Evolutionary conservation across 2,888 invertebrate species (phyloP), one percentile per base, ranked within the genome.

Genomic region (Neoitamus cyanurus): DNA sequence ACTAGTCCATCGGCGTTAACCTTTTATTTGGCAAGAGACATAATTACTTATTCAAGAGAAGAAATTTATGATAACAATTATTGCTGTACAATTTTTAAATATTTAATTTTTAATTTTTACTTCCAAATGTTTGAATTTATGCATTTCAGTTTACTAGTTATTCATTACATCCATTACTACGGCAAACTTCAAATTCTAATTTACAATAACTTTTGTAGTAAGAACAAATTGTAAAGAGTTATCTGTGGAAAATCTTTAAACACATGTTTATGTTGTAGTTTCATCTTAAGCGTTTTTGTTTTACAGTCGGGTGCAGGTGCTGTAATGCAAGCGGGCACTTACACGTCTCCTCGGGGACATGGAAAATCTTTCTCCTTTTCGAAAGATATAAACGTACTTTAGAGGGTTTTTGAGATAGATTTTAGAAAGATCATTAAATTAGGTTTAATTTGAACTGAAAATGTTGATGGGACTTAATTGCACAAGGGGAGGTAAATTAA

Each of bases 381-480:
- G 11, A 58, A 36, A 15, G 36, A 3, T 36, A 73, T 15, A 73
- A 73, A 73, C 73, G 37, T 73, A 73, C 73, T 36, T 73, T 37
- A 34, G 15, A 73, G 73, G 73, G 73, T 36, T 73, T 73, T 73
- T 20, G 31, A 36, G 73, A 73, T n/a, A 9, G 73, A 36, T 36
- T 73, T 73, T 73, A 34, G 30, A 6, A 73, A 20, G 37, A 73
- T 73, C 73, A 73, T 73, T 73, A 73, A 73, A 34, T 73, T 73
- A 73, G n/a, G 36, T 73, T 73, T 73, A 73, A 73, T 73, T 73
- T 36, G 73, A 73, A 73, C 20, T 73, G 73, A 73, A 73, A 73
- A 58, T 34, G 34, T 73, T 73, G 37, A 73, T 73, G 73, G 31
- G 73, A 37, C 37, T 34, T 34, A 73, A 36, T 73, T 73, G 68